phyloP scores from a whole-genome alignment of 1,140 invertebrate species.

The Drosophila subobscura region DNA sequence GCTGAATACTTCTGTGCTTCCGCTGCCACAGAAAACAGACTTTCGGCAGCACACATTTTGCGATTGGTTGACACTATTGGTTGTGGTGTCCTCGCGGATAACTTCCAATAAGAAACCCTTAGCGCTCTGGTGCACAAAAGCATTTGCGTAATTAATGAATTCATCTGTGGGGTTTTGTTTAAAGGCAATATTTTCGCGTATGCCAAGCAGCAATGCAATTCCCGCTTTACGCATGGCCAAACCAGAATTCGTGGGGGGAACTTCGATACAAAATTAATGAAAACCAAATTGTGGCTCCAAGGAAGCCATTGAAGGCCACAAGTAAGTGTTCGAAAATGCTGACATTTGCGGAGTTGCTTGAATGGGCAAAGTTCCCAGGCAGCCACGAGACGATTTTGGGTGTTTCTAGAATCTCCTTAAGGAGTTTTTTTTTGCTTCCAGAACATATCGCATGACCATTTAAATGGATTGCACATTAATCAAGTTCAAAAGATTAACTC shows the following conservation, averaged over 20 bases:
- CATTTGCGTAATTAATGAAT: conserved; percentile 67
- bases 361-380: too few species aligned
- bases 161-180: conserved; percentile 45
- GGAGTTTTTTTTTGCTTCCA: too few species aligned
- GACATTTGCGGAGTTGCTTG: too few species aligned
- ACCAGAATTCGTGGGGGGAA: conserved; percentile 15
- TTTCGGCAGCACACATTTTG: conserved; percentile 28
- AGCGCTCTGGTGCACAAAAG: conserved; percentile 39
- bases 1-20: conserved; percentile 5
- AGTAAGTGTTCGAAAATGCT: conserved; percentile 32
- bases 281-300: conserved; percentile 35
- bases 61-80: conserved; percentile 40
- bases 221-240: conserved; percentile 39
- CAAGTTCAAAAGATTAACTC: conserved; percentile 41
- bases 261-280: conserved; percentile 36
- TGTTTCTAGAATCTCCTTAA: too few species aligned
- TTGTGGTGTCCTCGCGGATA: conserved; percentile 25
- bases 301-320: conserved; percentile 23
- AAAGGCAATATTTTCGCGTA: conserved; percentile 28
- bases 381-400: too few species aligned
- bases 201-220: conserved; percentile 39
- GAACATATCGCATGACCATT: background rate
- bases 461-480: conserved; percentile 42
- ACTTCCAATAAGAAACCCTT: conserved; percentile 56
- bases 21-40: background rate